Evolutionary conservation across 2,113 vertebrate species (phyloP).

Genomic region (Zosterops lateralis): DNA sequence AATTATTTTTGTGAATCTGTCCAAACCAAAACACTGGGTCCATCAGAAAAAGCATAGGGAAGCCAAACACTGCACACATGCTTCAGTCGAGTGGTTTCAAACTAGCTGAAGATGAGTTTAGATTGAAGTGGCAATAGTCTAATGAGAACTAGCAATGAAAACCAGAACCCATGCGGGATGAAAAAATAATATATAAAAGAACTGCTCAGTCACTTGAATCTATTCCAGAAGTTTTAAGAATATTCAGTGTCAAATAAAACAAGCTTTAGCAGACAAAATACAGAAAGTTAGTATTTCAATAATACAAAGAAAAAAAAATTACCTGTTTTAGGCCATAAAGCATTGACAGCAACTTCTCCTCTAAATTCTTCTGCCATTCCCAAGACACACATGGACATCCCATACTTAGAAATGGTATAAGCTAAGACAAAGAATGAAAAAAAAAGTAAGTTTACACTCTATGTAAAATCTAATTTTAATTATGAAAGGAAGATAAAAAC

Average conservation of each 20-base stretch:
- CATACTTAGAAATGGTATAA: slow-evolving; percentile 97
- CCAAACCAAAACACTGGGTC: neutral
- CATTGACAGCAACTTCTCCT: slow-evolving; percentile 93
- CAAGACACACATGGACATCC: slow-evolving; percentile 98
- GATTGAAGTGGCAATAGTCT: neutral
- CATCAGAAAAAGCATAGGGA: neutral
- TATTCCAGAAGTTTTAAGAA: neutral
- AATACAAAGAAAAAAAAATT: neutral
- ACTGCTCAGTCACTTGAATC: neutral
- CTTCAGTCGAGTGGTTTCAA: neutral
- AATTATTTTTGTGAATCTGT: neutral
- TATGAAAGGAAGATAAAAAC: neutral
- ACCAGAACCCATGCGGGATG: neutral
- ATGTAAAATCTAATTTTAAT: neutral
- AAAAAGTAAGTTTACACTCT: neutral
- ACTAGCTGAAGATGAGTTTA: neutral
- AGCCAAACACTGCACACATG: neutral
- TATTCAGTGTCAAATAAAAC: neutral
- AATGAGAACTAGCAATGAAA: neutral
- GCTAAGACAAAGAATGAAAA: slow-evolving; percentile 72
- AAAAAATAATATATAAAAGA: neutral
- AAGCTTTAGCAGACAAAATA: neutral
- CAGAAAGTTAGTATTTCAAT: neutral
- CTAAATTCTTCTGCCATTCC: slow-evolving; percentile 97
- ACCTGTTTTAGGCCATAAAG: slow-evolving; percentile 97